Conservation (phyloP, 2,113 vertebrate genomes). For the Clarias batrachus region DNA sequence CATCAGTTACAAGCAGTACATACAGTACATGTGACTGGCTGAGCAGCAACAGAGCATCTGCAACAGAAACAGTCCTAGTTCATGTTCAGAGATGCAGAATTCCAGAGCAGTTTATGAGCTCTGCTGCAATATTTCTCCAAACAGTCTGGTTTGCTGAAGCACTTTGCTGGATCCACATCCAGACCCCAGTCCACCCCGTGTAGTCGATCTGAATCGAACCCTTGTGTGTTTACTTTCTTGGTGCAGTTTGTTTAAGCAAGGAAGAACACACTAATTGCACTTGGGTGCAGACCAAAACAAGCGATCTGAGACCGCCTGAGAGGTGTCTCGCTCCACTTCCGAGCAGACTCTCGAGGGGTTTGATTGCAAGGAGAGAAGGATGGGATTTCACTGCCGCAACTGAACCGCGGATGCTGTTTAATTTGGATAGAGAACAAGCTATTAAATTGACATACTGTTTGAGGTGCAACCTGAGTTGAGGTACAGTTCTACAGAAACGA, state of each 20-base stretch:
- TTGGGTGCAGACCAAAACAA: background rate
- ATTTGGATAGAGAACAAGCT: slow-evolving; percentile 13
- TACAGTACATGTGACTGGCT: background rate
- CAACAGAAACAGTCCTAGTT: background rate
- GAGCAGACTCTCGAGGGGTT: background rate
- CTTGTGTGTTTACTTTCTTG: background rate
- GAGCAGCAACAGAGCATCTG: background rate
- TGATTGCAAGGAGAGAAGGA: slow-evolving; percentile 13
- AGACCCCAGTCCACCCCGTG: background rate
- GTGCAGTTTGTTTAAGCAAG: background rate
- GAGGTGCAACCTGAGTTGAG: background rate
- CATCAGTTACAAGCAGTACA: background rate
- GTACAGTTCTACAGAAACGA: background rate
- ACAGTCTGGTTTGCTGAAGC: background rate
- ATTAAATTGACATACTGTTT: slow-evolving; percentile 1
- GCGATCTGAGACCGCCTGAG: slow-evolving; percentile 9
- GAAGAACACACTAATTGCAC: slow-evolving; percentile 8
- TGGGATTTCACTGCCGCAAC: slow-evolving; percentile 1
- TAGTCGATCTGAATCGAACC: background rate
- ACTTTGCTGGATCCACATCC: background rate
- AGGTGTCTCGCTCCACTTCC: slow-evolving; percentile 16
- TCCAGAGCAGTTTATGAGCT: background rate
- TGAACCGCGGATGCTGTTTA: background rate
- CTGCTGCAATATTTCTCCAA: background rate
- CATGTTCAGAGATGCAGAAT: background rate